These are phyloP conservation scores for Sylvilagus floridanus DNA, from an alignment of 2,797 vertebrate species.

Conservation along the genomic window DNA sequence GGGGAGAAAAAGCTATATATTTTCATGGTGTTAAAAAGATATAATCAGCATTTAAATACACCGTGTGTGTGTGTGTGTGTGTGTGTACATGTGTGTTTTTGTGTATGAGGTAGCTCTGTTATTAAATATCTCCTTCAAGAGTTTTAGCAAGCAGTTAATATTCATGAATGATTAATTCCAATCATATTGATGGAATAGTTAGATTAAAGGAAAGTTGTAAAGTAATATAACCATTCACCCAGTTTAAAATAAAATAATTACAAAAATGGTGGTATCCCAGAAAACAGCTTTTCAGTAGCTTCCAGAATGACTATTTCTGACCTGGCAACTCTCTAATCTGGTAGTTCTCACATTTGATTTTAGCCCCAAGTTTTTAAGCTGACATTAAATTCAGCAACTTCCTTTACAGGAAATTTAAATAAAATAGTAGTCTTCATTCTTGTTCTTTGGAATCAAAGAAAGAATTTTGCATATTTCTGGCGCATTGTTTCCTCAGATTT, in stretches of 20 bases:
- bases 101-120: not conserved
- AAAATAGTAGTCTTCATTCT: not conserved
- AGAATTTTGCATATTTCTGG: not conserved
- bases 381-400: not conserved
- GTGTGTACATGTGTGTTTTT: not conserved
- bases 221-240: not conserved
- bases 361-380: not conserved
- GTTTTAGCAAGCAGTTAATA: conserved; percentile 29
- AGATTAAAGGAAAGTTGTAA: conserved; percentile 11
- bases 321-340: not conserved
- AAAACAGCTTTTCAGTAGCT: not conserved
- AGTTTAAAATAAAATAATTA: conserved; percentile 37
- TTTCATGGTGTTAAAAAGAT: conserved; percentile 20
- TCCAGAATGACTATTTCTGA: conserved; percentile 32
- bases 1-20: not conserved
- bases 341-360: not conserved
- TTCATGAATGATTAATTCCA: conserved; percentile 9
- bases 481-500: not conserved
- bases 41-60: conserved; percentile 6
- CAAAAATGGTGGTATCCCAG: not conserved
- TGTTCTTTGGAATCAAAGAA: conserved; percentile 44
- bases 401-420: not conserved
- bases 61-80: not conserved
- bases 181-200: conserved; percentile 47
- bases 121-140: conserved; percentile 16